Base-by-base conservation (phyloP, 64 coral and sea anemone species). In the Catalaphyllia jardinei region DNA sequence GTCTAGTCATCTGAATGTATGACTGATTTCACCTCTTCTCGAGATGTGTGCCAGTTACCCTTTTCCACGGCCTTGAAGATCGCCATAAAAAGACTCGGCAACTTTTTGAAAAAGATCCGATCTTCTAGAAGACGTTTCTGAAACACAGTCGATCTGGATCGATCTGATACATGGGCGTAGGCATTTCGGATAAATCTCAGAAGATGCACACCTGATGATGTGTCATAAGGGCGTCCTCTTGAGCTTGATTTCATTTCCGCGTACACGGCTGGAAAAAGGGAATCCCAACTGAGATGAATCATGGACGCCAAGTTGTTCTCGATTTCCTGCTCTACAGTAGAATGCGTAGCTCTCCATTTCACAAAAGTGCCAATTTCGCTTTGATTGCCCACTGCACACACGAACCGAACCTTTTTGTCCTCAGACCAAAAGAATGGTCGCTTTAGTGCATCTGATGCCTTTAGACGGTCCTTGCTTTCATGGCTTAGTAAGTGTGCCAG, bases 381-480 rank as follows among this genome's bases (percentile, higher is more conserved):
- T 54, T 92, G 90, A 67, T 92, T 92, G 7, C 38, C 90, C 11
- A 87, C 83, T 17, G 76, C 84, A 24, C 11, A 29, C 29, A 95
- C 35, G 42, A 95, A 88, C 0, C 15, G 17, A 71, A 75, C 30
- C 59, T 95, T 91, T 25, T 79, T 95, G 8, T 83, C 60, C 60
- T 82, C n/a, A n/a, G 86, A 64, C 94, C 94, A 95, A 33, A 95
- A 95, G 5, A 89, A 29, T 1, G 94, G 94, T 35, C 86, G 86
- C 10, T 55, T 64, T 0, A 89, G 10, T 52, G 62, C 28, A 25
- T 76, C 78, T 29, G 49, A 46, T 77, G 94, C 69, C 61, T 50
- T 77, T 19, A 86, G 86, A 8, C 89, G 89, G 4, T 84, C 91
- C 39, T 57, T 4, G 5, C 88, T 63, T 10, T 78, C 51, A 4